Evolutionary conservation across 2,113 vertebrate genomes (phyloP).

Genomic region (Callionymus lyra): DNA sequence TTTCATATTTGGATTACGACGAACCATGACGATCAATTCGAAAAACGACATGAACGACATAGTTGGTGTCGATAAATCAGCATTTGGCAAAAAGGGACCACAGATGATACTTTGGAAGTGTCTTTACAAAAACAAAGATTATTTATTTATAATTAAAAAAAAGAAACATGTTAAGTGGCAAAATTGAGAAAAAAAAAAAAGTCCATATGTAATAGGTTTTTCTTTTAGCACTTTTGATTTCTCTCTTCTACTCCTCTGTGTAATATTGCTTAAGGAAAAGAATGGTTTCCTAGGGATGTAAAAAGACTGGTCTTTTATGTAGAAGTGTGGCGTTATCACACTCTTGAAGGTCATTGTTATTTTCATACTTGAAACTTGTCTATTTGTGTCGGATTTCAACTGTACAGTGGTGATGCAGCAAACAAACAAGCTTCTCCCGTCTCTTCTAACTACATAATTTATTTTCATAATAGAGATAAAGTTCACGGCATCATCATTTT

Average conservation of each 20-base stretch:
- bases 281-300: constrained; percentile 45
- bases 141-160: constrained; percentile 89
- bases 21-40: constrained; percentile 34
- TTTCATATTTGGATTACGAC: constrained; percentile 45
- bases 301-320: no score
- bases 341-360: not conserved
- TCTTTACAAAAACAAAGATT: constrained; percentile 97
- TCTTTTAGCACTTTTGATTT: constrained; percentile 72
- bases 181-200: constrained; percentile 82
- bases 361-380: no score
- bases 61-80: constrained; percentile 38
- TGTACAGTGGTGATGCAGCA: no score
- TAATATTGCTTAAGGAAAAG: constrained; percentile 55
- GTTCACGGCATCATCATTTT: constrained; percentile 17
- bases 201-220: constrained; percentile 77
- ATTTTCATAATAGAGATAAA: constrained; percentile 54
- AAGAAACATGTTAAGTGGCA: constrained; percentile 93
- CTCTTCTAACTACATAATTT: no score
- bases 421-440: no score
- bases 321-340: no score
- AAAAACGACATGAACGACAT: constrained; percentile 34
- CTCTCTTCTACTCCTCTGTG: constrained; percentile 37
- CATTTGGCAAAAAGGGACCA: constrained; percentile 74
- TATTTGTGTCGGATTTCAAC: no score
- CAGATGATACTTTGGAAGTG: constrained; percentile 95